Conservation (phyloP, 2,797 vertebrate species). For the Xiphorhynchus erythropygius region DNA sequence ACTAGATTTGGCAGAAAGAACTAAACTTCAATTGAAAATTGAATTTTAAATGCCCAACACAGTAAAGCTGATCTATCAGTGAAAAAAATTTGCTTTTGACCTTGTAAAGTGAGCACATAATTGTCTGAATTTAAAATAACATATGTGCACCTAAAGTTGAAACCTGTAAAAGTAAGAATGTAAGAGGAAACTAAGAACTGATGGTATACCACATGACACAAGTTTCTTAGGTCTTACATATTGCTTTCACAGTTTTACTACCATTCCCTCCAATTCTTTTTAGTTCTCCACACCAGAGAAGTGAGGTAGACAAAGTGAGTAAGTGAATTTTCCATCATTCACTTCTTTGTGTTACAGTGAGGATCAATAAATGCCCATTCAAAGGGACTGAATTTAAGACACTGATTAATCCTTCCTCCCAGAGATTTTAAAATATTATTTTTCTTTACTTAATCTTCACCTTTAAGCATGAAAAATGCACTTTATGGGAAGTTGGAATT, state of each 20-base stretch:
- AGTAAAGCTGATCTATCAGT: constrained; percentile 8
- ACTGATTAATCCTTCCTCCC: constrained; percentile 59
- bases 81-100: constrained; percentile 26
- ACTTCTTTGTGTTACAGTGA: constrained; percentile 50
- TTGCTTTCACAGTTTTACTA: constrained; percentile 24
- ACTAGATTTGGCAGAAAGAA: constrained; percentile 36
- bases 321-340: constrained; percentile 56
- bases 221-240: constrained; percentile 14
- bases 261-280: constrained; percentile 52
- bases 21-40: not conserved
- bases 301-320: constrained; percentile 44
- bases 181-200: not conserved
- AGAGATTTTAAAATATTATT: constrained; percentile 63
- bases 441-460: constrained; percentile 36
- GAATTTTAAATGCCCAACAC: constrained; percentile 8
- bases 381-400: constrained; percentile 29
- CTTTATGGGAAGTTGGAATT: not conserved
- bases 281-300: constrained; percentile 54
- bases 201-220: not conserved
- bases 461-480: not conserved
- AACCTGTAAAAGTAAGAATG: constrained; percentile 22
- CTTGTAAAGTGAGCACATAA: constrained; percentile 20
- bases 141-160: not conserved
- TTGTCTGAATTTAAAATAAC: constrained; percentile 50
- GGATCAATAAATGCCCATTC: constrained; percentile 67